Evolutionary conservation across 1,140 invertebrate species (phyloP), one percentile per base, ranked within the genome.

Genomic region (Brachionus asplanchnoidis): DNA sequence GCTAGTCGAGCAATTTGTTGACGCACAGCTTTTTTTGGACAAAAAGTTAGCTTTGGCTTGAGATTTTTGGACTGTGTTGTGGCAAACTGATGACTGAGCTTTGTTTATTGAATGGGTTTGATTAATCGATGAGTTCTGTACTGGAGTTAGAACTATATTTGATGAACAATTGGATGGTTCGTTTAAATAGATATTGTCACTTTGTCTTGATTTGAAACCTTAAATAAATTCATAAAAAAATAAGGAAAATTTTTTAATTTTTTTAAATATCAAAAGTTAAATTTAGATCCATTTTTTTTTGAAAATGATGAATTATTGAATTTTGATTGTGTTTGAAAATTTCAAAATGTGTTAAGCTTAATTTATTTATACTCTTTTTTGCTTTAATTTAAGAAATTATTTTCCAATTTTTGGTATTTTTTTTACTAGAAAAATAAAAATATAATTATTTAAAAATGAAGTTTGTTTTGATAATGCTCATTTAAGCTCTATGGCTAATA

Each of bases 401-500:
- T 60, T 60, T 20, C 17, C 20, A 60, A 20, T 60, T 20, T 20
- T 60, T n/a, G 23, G 28, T 28, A 23, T 66, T 65, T 26, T 26
- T 66, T 66, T 36, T 36, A 7, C 20, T 42, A 73, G 68, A 73
- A 73, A 73, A 73, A 40, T 28, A 73, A 40, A 73, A 73, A 73
- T 42, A 73, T 17, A 28, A 28, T 28, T 28, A 68, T 40, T 40
- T 73, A 42, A n/a, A n/a, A 32, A 36, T 70, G 14, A 66, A 66
- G 32, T 70, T 70, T 32, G 11, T 44, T 73, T 40, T 73, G 17
- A 9, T n/a, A 73, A 44, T 73, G 28, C 1, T 46, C 6, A 20
- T 42, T n/a, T n/a, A 42, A 9, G 12, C 36, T 42, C 17, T 42
- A 42, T 73, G 32, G 36, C 32, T 73, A 73, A 73, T 70, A 73